Evolutionary conservation across 2,888 invertebrate genomes (phyloP).

Genomic region (Himalopsyche tibetana): DNA sequence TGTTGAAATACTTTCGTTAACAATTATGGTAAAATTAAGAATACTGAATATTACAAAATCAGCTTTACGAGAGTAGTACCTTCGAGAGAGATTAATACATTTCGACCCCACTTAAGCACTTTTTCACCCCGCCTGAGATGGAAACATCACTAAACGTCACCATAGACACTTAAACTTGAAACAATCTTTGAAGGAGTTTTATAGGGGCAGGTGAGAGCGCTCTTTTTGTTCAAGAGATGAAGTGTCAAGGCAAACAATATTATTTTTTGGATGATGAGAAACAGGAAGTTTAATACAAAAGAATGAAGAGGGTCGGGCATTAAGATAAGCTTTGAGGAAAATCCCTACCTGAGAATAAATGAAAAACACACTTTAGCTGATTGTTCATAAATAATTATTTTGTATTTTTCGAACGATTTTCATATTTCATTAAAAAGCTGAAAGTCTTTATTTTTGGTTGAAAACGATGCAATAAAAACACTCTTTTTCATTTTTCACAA

Average conservation of each 20-base stretch:
- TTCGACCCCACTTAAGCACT: slow-evolving; percentile 18
- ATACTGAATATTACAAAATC: not conserved
- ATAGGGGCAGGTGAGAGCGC: slow-evolving; percentile 59
- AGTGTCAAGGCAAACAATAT: slow-evolving; percentile 66
- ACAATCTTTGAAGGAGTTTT: slow-evolving; percentile 64
- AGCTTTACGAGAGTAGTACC: not conserved
- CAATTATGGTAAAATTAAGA: too few species aligned
- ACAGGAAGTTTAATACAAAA: slow-evolving; percentile 64
- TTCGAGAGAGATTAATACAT: slow-evolving; percentile 32
- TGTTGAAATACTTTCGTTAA: too few species aligned
- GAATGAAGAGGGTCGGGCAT: slow-evolving; percentile 57
- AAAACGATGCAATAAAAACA: too few species aligned
- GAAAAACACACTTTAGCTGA: slow-evolving; percentile 59
- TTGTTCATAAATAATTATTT: slow-evolving; percentile 58
- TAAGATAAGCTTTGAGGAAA: slow-evolving; percentile 58
- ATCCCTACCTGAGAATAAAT: slow-evolving; percentile 49
- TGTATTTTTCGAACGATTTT: slow-evolving; percentile 12
- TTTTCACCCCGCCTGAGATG: slow-evolving; percentile 34
- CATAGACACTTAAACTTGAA: slow-evolving; percentile 61
- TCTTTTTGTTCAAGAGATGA: slow-evolving; percentile 61
- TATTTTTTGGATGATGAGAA: slow-evolving; percentile 64
- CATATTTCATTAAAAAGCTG: not conserved
- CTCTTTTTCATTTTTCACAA: too few species aligned
- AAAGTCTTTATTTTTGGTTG: not conserved
- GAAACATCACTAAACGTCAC: slow-evolving; percentile 64